Percentiles rank a stretch among this genome's conserved stretches.
Evolutionary conservation across 2,888 invertebrate species (phyloP).

Genomic region (Caenorhabditis macrosperma): DNA sequence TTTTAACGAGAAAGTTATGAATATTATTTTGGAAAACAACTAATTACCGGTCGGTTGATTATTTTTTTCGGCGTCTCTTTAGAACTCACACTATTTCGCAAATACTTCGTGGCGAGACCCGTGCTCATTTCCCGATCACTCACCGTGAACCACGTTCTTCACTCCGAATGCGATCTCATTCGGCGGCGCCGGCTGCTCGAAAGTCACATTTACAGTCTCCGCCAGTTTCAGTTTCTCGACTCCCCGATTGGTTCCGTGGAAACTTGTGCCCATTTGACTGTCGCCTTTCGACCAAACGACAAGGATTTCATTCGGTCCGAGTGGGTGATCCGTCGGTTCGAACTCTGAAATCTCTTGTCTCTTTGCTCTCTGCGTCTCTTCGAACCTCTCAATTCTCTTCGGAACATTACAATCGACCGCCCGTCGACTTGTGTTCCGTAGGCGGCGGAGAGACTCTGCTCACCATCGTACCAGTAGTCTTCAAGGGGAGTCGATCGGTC

Average conservation of each 20-base stretch:
- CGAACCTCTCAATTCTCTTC: constrained; percentile 70
- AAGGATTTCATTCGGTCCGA: constrained; percentile 74
- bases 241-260: constrained; percentile 46
- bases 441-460: constrained; percentile 76
- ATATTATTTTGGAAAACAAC: too few species aligned
- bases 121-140: too few species aligned
- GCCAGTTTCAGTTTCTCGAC: constrained; percentile 40
- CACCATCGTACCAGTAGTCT: constrained; percentile 77
- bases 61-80: too few species aligned
- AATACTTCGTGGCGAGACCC: too few species aligned
- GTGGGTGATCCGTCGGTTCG: constrained; percentile 79
- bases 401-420: constrained; percentile 77
- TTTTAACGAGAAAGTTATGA: too few species aligned
- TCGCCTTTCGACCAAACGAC: constrained; percentile 77
- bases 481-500: constrained; percentile 77
- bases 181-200: constrained; percentile 24
- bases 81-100: too few species aligned
- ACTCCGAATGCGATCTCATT: constrained; percentile 59
- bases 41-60: too few species aligned
- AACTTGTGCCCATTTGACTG: constrained; percentile 48
- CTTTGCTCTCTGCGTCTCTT: neutral
- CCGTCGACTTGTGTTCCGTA: constrained; percentile 74
- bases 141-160: constrained; percentile 51
- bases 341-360: constrained; percentile 68
- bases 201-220: constrained; percentile 54